These are phyloP conservation scores for Ammodytes marinus DNA, from an alignment of 2,113 vertebrate species.

Conservation along the genomic window DNA sequence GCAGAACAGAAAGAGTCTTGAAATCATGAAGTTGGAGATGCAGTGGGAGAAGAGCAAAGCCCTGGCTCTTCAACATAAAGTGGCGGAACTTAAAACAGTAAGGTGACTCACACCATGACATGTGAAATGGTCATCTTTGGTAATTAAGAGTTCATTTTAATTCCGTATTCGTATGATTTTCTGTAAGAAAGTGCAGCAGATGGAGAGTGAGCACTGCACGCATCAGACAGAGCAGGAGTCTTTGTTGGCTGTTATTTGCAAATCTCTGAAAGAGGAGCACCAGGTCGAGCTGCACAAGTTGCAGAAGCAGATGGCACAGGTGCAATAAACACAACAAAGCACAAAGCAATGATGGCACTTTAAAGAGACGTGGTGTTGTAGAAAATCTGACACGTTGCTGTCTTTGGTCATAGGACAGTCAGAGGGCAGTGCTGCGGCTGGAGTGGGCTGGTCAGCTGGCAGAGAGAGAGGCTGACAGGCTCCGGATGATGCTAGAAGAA, in stretches of 20 bases:
- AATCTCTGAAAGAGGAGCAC: conserved; percentile 79
- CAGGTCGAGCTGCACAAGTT: conserved; percentile 63
- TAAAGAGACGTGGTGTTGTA: not conserved
- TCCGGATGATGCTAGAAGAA: conserved; percentile 62
- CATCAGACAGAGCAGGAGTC: conserved; percentile 75
- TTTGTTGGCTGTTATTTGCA: conserved; percentile 56
- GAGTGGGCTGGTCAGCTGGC: conserved; percentile 52
- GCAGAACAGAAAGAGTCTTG: conserved; percentile 60
- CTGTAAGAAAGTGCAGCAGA: conserved; percentile 77
- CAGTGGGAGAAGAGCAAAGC: conserved; percentile 72
- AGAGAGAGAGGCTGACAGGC: conserved; percentile 67
- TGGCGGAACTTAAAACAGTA: conserved; percentile 81
- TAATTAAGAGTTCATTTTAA: not conserved
- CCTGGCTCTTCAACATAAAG: conserved; percentile 70
- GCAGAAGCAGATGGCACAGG: conserved; percentile 76
- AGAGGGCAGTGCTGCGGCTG: conserved; percentile 36
- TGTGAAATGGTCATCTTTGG: not conserved
- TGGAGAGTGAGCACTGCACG: conserved; percentile 64
- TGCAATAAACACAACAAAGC: conserved; percentile 55
- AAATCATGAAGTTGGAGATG: conserved; percentile 22
- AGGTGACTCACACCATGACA: conserved; percentile 26
- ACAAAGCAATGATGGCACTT: not conserved
- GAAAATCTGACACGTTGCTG: conserved; percentile 13
- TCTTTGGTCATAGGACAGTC: conserved; percentile 72
- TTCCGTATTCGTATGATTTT: not conserved